Percentiles rank a stretch among this genome's conserved stretches.
These are phyloP conservation scores for Clupea harengus DNA, from an alignment of 2,113 vertebrate species.

Conservation along the genomic window DNA sequence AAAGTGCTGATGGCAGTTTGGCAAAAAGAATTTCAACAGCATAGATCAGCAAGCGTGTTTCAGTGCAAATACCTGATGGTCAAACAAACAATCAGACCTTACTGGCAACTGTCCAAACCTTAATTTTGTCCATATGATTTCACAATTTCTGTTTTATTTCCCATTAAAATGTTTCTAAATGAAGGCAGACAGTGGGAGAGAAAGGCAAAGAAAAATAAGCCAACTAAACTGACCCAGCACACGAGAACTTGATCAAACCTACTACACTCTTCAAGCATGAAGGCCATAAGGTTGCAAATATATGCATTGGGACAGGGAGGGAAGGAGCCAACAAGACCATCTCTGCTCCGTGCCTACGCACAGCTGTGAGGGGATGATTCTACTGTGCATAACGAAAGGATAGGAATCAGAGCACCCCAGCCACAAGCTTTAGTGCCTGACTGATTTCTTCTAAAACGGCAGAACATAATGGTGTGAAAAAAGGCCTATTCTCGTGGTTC, in stretches of 20 bases:
- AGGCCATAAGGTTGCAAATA: not conserved
- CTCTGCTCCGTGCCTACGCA: not conserved
- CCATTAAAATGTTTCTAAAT: not conserved
- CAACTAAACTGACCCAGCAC: not conserved
- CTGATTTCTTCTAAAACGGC: not conserved
- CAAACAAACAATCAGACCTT: not conserved
- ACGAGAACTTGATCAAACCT: not conserved
- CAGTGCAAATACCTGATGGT: conserved; percentile 12
- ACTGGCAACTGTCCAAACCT: conserved; percentile 1
- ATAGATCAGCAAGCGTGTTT: not conserved
- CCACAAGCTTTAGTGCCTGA: not conserved
- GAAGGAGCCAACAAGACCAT: not conserved
- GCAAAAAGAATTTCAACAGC: not conserved
- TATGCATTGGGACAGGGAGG: not conserved
- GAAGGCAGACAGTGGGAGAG: not conserved
- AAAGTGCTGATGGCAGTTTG: conserved; percentile 16
- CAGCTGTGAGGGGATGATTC: not conserved
- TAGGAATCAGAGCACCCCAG: not conserved
- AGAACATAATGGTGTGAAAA: not conserved
- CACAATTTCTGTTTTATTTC: not conserved
- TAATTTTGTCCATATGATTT: not conserved
- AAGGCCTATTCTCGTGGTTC: not conserved
- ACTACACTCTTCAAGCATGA: not conserved
- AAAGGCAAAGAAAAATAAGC: not conserved
- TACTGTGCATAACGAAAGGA: not conserved